phyloP scores from a whole-genome alignment of 2,888 invertebrate species.

The Mesorhabditis belari region DNA sequence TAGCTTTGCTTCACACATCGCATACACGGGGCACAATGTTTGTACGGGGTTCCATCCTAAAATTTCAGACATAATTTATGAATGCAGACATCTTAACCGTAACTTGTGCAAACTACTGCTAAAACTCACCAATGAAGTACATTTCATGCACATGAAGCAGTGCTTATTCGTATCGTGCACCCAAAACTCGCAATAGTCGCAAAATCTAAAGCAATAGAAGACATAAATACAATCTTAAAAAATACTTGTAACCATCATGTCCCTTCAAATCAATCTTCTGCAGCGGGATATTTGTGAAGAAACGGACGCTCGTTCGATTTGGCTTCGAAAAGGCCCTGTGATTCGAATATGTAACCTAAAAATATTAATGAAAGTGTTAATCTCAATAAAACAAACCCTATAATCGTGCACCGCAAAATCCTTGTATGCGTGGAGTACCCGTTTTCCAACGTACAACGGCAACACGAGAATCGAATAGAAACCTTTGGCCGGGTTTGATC shows the following conservation, averaged over 20 bases:
- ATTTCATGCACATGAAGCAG: slow-evolving; percentile 35
- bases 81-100: background rate
- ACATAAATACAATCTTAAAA: background rate
- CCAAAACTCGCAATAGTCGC: slow-evolving; percentile 34
- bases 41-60: slow-evolving; percentile 25
- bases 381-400: slow-evolving; percentile 18
- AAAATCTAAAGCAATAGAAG: slow-evolving; percentile 21
- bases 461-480: slow-evolving; percentile 26
- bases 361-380: background rate
- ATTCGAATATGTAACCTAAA: slow-evolving; percentile 42
- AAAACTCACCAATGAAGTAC: slow-evolving; percentile 32
- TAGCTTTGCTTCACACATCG: slow-evolving; percentile 41
- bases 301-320: slow-evolving; percentile 35
- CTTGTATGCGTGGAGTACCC: slow-evolving; percentile 20
- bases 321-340: slow-evolving; percentile 34
- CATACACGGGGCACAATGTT: slow-evolving; percentile 37
- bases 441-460: slow-evolving; percentile 42
- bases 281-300: slow-evolving; percentile 39
- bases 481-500: slow-evolving; percentile 6
- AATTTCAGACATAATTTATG: background rate
- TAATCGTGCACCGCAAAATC: slow-evolving; percentile 41
- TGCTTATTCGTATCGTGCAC: slow-evolving; percentile 37
- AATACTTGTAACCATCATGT: slow-evolving; percentile 29
- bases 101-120: background rate
- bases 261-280: slow-evolving; percentile 25